These are phyloP conservation scores for Protobothrops mucrosquamatus DNA, from an alignment of 2,113 vertebrate genomes.

Conservation along the genomic window DNA sequence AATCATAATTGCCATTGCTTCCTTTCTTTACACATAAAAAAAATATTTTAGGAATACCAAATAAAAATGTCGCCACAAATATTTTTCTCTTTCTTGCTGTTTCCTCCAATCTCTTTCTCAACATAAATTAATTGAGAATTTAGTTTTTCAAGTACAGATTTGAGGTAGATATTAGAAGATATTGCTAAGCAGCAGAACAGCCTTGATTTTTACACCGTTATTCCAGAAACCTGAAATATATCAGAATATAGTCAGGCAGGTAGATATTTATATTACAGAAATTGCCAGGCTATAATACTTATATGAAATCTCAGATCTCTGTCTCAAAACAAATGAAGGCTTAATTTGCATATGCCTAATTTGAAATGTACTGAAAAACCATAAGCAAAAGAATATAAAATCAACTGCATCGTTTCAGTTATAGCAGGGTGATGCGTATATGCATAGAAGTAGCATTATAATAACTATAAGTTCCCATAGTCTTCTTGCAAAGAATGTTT, in stretches of 20 bases:
- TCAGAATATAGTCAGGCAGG: neutral
- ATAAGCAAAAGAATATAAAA: neutral
- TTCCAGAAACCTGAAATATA: conserved; percentile 7
- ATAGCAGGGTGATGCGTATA: too few relatives aligned
- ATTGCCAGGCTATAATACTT: neutral
- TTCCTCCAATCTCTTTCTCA: neutral
- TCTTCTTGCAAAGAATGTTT: neutral
- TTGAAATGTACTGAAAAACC: neutral
- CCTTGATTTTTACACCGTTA: conserved; percentile 11
- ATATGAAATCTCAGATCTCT: neutral
- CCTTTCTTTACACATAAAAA: neutral
- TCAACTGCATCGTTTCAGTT: neutral
- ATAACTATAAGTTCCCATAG: neutral
- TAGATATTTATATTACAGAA: neutral
- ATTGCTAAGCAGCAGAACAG: conserved; percentile 53
- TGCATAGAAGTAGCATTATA: neutral
- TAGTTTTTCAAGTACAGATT: conserved; percentile 62
- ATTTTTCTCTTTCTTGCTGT: neutral
- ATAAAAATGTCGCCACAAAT: neutral
- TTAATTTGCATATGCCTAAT: neutral
- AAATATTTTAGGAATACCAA: neutral
- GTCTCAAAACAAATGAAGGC: neutral
- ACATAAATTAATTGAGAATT: conserved; percentile 53
- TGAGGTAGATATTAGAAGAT: conserved; percentile 49
- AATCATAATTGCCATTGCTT: neutral